Percentiles rank a stretch among this genome's conserved stretches.
phyloP scores from a whole-genome alignment of 2,888 invertebrate species.

The Volucella zonaria region DNA sequence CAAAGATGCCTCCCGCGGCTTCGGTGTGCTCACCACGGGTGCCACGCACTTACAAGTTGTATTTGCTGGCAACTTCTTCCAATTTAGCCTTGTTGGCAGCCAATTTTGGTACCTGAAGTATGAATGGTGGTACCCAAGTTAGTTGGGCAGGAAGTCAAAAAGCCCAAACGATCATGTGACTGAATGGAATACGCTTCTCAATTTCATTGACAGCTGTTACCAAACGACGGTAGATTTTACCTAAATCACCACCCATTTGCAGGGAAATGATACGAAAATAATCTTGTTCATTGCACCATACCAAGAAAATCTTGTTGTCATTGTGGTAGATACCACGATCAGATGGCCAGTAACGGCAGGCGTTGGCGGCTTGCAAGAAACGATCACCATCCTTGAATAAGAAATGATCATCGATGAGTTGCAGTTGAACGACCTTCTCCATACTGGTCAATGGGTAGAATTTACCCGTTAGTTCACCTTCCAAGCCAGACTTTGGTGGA shows the following conservation, averaged over 20 bases:
- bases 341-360: conserved; percentile 98
- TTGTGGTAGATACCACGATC: conserved; percentile 99
- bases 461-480: conserved; percentile 95
- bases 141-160: conserved; percentile 99
- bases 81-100: conserved; percentile 94
- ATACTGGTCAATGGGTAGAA: conserved; percentile 97
- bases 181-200: conserved; percentile 97
- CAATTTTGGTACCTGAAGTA: conserved; percentile 96
- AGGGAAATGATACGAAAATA: conserved; percentile 98
- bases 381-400: conserved; percentile 96
- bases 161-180: conserved; percentile 97
- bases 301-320: conserved; percentile 97
- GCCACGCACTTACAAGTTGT: conserved; percentile 95
- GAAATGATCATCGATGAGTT: conserved; percentile 98
- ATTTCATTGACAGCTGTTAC: conserved; percentile 95
- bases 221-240: conserved; percentile 94
- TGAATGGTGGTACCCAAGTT: conserved; percentile 99
- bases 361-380: conserved; percentile 93
- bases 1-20: conserved; percentile 97
- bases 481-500: conserved; percentile 90
- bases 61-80: conserved; percentile 94
- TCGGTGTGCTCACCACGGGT: conserved; percentile 98
- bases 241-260: conserved; percentile 98
- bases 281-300: conserved; percentile 99
- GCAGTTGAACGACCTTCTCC: conserved; percentile 97